phyloP scores from a whole-genome alignment of 2,888 invertebrate genomes.

The Nomada goodeniana region DNA sequence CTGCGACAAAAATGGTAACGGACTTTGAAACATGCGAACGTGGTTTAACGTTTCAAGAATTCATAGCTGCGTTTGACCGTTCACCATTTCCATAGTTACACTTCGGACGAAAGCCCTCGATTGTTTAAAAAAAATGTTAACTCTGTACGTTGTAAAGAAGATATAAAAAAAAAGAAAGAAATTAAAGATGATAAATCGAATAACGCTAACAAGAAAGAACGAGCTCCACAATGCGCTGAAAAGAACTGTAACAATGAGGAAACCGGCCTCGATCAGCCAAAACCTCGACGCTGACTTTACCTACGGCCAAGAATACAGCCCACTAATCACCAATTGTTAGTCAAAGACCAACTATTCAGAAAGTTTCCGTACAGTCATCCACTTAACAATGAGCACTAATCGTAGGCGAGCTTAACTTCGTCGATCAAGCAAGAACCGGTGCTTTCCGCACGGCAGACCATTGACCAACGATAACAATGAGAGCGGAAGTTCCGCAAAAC shows the following conservation, averaged over 20 bases:
- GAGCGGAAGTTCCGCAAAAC: constrained; percentile 51
- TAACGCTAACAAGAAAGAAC: background rate
- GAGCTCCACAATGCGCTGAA: background rate
- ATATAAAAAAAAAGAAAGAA: background rate
- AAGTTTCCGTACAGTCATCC: constrained; percentile 3
- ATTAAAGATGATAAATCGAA: background rate
- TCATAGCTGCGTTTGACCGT: no score
- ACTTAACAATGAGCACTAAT: constrained; percentile 12
- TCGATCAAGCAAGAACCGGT: background rate
- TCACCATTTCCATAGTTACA: background rate
- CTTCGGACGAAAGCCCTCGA: background rate
- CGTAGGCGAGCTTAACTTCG: background rate
- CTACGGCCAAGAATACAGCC: background rate
- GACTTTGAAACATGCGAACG: no score
- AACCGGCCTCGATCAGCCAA: background rate
- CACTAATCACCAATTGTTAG: constrained; percentile 18
- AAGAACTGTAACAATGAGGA: background rate
- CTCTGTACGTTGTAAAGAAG: background rate
- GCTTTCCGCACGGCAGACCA: background rate
- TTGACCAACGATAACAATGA: constrained; percentile 37
- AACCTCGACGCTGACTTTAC: background rate
- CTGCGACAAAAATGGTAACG: no score
- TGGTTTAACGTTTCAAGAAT: no score
- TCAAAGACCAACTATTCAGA: background rate
- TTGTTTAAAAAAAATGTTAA: background rate